phyloP scores from a whole-genome alignment of 2,797 vertebrate species.

The Prionace glauca region DNA sequence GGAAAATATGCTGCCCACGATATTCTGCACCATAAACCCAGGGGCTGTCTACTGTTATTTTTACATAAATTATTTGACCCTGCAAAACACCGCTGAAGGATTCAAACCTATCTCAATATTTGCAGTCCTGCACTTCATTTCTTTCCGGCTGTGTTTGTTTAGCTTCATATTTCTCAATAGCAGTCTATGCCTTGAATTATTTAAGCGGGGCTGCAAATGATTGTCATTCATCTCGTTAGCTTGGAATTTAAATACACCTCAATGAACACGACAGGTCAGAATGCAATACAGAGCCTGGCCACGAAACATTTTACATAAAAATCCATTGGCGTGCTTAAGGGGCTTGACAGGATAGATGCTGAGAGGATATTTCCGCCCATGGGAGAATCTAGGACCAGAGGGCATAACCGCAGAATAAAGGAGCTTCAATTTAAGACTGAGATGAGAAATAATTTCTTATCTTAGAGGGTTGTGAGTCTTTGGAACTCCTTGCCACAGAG shows the following conservation, averaged over 20 bases:
- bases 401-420: too few relatives aligned
- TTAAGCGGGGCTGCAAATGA: not conserved
- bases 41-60: not conserved
- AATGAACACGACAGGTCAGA: not conserved
- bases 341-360: too few relatives aligned
- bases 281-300: not conserved
- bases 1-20: not conserved
- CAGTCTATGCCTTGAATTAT: not conserved
- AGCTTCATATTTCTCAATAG: slow-evolving; percentile 2
- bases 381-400: too few relatives aligned
- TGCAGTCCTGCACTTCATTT: not conserved
- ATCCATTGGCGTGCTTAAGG: not conserved
- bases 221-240: not conserved
- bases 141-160: not conserved
- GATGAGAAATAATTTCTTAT: too few relatives aligned
- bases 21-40: not conserved
- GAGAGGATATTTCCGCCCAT: too few relatives aligned
- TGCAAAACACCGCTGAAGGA: not conserved
- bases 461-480: too few relatives aligned
- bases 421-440: too few relatives aligned
- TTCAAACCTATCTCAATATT: not conserved
- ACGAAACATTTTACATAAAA: not conserved
- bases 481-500: too few relatives aligned
- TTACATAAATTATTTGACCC: not conserved
- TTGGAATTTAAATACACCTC: not conserved